Conservation (phyloP, 2,113 vertebrate genomes). For the Pteropus alecto region DNA sequence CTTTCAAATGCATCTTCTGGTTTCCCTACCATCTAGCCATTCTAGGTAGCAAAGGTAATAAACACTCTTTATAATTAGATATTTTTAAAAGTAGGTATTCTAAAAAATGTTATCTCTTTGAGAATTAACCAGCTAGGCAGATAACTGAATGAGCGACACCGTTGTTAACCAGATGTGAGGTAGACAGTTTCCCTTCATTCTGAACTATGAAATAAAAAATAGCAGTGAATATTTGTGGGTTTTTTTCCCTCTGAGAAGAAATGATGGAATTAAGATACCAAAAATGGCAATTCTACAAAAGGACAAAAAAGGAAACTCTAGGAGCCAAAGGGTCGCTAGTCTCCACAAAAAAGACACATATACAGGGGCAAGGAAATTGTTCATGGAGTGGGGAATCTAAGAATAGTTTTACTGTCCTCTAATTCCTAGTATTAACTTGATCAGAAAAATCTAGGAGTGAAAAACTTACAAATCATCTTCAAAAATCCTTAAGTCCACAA, state of each 20-base stretch:
- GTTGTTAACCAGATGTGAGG: background rate
- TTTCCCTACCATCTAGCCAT: conserved; percentile 16
- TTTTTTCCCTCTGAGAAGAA: background rate
- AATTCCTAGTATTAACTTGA: background rate
- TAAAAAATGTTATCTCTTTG: conserved; percentile 51
- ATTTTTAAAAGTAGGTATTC: conserved; percentile 29
- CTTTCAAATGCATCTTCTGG: conserved; percentile 18
- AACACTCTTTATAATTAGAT: conserved; percentile 36
- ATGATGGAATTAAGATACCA: conserved; percentile 24
- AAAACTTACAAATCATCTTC: background rate
- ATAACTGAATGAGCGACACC: background rate
- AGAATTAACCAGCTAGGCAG: conserved; percentile 12
- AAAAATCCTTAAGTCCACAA: background rate
- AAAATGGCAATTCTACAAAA: conserved; percentile 1
- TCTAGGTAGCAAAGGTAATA: conserved; percentile 48
- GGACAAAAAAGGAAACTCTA: background rate
- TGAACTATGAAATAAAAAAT: conserved; percentile 36
- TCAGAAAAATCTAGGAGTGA: background rate
- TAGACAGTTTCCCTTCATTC: background rate
- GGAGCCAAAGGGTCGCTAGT: background rate
- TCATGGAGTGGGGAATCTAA: background rate
- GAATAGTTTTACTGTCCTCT: background rate
- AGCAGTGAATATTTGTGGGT: background rate
- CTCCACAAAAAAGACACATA: background rate
- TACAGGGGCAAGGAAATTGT: background rate